Conservation (phyloP, 2,797 vertebrate genomes). For the Myotis planiceps region DNA sequence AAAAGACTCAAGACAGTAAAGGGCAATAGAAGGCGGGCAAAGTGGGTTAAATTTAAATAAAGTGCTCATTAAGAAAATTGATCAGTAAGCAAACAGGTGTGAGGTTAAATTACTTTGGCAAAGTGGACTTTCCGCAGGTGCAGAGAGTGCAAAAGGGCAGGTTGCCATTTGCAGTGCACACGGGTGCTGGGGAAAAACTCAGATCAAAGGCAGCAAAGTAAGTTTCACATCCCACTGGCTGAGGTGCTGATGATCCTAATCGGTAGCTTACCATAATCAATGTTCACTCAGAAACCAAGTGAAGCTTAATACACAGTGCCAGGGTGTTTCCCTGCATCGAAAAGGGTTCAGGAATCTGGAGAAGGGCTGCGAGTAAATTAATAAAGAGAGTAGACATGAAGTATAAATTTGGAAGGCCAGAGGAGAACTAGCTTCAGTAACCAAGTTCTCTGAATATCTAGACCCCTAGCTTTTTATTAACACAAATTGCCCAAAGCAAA, state of each 20-base stretch:
- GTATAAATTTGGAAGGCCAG: no score
- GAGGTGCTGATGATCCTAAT: background rate
- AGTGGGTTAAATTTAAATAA: constrained; percentile 34
- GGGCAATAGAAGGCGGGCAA: background rate
- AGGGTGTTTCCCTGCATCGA: no score
- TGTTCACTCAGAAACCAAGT: background rate
- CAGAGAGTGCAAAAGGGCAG: constrained; percentile 1
- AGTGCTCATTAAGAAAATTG: constrained; percentile 25
- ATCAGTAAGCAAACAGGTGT: constrained; percentile 40
- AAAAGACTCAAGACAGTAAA: background rate
- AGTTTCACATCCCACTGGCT: background rate
- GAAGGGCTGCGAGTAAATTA: no score
- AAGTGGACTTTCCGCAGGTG: constrained; percentile 19
- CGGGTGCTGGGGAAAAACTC: background rate
- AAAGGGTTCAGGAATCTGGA: no score
- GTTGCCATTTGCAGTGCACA: background rate
- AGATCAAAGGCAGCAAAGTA: background rate
- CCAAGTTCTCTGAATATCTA: no score
- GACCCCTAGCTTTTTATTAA: no score
- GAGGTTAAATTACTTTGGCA: constrained; percentile 61
- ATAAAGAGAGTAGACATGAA: no score
- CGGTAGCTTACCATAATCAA: background rate
- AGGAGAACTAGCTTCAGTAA: no score
- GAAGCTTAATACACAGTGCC: background rate
- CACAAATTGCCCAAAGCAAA: no score